Base-by-base conservation (phyloP, 2,888 invertebrate species). In the Drosophila kokeensis region DNA sequence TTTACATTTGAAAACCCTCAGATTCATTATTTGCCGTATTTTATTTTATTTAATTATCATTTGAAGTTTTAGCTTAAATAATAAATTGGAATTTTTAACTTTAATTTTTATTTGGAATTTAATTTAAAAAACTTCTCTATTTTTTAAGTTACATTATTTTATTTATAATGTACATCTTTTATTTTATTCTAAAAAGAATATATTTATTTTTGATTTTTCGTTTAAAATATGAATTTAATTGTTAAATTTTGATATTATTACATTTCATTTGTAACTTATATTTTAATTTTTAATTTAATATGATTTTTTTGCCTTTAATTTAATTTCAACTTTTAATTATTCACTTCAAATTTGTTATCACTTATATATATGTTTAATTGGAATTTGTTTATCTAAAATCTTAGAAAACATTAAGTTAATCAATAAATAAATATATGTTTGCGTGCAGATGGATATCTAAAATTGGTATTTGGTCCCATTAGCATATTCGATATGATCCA, bases 401-500 rank as follows among this genome's bases (percentile, higher is more conserved):
- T 4, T n/a, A 2, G n/a, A 10, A 40, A n/a, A n/a, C n/a, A n/a
- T n/a, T 4, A 40, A 40, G 10, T n/a, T 1, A 38, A 38, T 8
- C 8, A n/a, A n/a, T n/a, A 5, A 42, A 11, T 2, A 6, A 11
- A 40, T 21, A 2, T 2, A 11, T 40, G n/a, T 11, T 6, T 36
- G 15, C 1, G 0, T 1, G n/a, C n/a, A n/a, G 10, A n/a, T 30
- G 49, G 59, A 36, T 21, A 38, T 57, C 53, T 61, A 38, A 2
- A 42, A 48, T 58, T 67, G 40, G 15, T 68, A 58, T 30, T 2
- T 24, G 24, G 38, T 55, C 66, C 73, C 79, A 74, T 83, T 78
- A 79, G 64, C 69, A 67, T 79, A 53, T 71, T 78, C 63, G 74
- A 82, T 74, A 74, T 60, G 87, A 82, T 81, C 55, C 66, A 69